Percentiles rank a stretch among this genome's conserved stretches.
phyloP scores from a whole-genome alignment of 1,140 invertebrate genomes.

The Proctacanthus coquilletti region DNA sequence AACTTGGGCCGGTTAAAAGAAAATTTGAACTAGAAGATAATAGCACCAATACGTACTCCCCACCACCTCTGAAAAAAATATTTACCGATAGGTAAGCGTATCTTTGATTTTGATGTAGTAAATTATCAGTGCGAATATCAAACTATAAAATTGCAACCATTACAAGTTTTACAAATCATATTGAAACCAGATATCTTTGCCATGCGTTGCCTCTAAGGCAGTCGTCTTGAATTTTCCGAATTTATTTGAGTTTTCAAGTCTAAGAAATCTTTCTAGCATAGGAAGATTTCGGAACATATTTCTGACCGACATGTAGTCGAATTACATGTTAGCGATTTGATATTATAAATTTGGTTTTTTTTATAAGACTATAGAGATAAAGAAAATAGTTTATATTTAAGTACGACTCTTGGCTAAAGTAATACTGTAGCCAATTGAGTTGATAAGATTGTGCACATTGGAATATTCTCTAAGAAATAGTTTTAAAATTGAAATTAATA shows the following conservation, averaged over 20 bases:
- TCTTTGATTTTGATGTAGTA: conserved; percentile 9
- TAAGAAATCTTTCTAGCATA: background rate
- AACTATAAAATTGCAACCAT: conserved; percentile 7
- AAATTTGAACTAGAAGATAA: conserved; percentile 61
- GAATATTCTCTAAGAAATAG: too few species aligned
- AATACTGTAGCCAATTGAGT: too few species aligned
- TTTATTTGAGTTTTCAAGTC: background rate
- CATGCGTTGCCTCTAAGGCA: background rate
- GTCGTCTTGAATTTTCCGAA: background rate
- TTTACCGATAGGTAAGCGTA: conserved; percentile 23
- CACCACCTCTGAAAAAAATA: conserved; percentile 26
- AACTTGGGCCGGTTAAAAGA: conserved; percentile 55
- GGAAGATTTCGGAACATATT: too few species aligned
- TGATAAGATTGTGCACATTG: too few species aligned
- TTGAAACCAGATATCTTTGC: background rate
- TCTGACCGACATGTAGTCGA: too few species aligned
- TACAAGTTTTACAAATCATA: background rate
- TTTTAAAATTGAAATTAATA: too few species aligned
- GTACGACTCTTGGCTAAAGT: too few species aligned
- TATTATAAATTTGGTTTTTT: too few species aligned
- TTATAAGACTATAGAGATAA: too few species aligned
- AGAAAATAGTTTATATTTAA: too few species aligned
- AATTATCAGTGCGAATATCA: conserved; percentile 11
- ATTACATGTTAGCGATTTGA: too few species aligned
- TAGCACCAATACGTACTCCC: conserved; percentile 17